Evolutionary conservation across 2,888 invertebrate species (phyloP), one percentile per base, ranked within the genome.

Genomic region (Dorcus hopei): DNA sequence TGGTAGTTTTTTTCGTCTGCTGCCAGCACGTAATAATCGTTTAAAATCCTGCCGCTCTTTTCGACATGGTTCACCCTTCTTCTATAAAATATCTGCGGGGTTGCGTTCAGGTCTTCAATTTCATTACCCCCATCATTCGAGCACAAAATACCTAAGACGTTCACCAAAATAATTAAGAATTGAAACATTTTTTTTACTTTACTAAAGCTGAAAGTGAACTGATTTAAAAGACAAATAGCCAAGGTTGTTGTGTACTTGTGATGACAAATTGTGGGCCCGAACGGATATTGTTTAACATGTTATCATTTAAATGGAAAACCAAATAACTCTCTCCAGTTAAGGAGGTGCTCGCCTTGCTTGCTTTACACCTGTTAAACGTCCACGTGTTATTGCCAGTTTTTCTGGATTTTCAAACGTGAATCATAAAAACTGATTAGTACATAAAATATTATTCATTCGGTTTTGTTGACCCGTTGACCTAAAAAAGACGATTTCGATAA

Each of bases 241-340:
- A 16, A 45, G 48, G 26, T 54, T 53, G 54, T 57, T 54, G 54
- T 57, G 52, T 39, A 33, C 16, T 23, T 1, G 26, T 38, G 59
- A 66, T 74, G 73, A 75, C 74, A 70, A 73, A 73, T 65, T 57
- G 45, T 72, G 73, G 74, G 74, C 59, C 68, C 63, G 74, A 63
- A 66, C 73, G 75, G 75, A 75, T 71, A 73, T 75, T 74, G 72
- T 73, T 69, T 65, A 74, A 74, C 62, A 62, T 51, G 38, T 51
- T 40, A 38, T 38, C 51, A 38, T 51, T 51, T 51, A 51, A 51
- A 51, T 51, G 51, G 51, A 40, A 51, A 51, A 38, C 8, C 38
- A 51, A 51, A 51, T 11, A 51, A 23, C 40, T 33, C 26, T 33
- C 26, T 33, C 26, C 26, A 33, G 7, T 33, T 9, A 16, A 16